A percentile compares a stretch with the other conserved stretches of the same genome.
These are phyloP conservation scores for Notechis scutatus DNA, from an alignment of 2,113 vertebrate genomes.

Conservation along the genomic window DNA sequence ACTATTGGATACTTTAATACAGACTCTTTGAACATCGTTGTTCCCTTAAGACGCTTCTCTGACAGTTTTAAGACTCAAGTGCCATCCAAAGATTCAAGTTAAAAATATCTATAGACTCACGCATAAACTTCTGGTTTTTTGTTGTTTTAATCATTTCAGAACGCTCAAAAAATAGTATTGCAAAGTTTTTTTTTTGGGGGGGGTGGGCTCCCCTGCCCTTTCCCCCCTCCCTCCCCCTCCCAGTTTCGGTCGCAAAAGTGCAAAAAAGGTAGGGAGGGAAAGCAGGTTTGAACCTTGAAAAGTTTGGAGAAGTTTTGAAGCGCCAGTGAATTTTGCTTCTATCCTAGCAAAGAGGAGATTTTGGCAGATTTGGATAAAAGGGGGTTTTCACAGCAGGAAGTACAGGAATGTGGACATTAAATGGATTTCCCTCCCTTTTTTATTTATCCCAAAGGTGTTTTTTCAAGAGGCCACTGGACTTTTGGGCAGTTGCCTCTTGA, in stretches of 20 bases:
- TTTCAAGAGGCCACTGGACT: no score
- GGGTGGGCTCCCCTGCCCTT: slow-evolving; percentile 42
- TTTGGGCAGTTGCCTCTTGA: no score
- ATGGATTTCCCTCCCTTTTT: neutral
- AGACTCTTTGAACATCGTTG: slow-evolving; percentile 53
- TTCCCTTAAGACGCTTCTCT: slow-evolving; percentile 62
- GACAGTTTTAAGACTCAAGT: slow-evolving; percentile 64
- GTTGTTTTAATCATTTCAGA: slow-evolving; percentile 23
- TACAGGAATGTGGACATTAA: neutral
- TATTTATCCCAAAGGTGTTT: neutral
- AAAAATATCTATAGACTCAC: slow-evolving; percentile 72
- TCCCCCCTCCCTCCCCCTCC: slow-evolving; percentile 23
- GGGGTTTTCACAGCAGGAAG: neutral
- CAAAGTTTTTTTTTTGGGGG: slow-evolving; percentile 62
- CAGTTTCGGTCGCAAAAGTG: slow-evolving; percentile 52
- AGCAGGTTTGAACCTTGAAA: slow-evolving; percentile 19
- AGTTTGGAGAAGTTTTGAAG: slow-evolving; percentile 18
- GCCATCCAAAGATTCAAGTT: slow-evolving; percentile 73
- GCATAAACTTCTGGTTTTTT: slow-evolving; percentile 27
- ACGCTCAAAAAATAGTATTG: slow-evolving; percentile 79
- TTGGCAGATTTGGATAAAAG: neutral
- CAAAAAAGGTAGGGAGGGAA: slow-evolving; percentile 59
- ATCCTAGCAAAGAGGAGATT: neutral
- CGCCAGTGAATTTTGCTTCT: neutral
- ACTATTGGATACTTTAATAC: slow-evolving; percentile 61